These are phyloP conservation scores for Nasonia giraulti DNA, from an alignment of 1,140 invertebrate species.

Conservation along the genomic window DNA sequence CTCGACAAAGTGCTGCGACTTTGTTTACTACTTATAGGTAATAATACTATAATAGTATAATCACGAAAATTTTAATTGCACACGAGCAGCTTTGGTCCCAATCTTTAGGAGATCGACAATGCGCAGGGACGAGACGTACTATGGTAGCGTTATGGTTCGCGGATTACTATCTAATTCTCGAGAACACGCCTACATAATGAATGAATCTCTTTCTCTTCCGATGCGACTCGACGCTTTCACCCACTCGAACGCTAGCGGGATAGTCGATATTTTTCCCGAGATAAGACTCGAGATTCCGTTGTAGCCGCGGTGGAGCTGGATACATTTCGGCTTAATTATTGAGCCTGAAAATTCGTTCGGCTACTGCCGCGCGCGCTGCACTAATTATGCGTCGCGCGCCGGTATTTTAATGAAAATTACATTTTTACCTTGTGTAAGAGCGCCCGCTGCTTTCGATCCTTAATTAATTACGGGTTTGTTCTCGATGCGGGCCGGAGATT, in stretches of 20 bases:
- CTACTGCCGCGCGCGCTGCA: background rate
- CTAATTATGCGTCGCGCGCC: slow-evolving; percentile 35
- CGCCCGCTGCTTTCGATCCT: background rate
- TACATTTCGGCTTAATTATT: slow-evolving; percentile 47
- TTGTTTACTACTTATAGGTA: background rate
- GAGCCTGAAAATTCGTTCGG: slow-evolving; percentile 9
- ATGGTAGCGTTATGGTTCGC: background rate
- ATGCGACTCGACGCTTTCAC: slow-evolving; percentile 27
- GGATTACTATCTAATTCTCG: slow-evolving; percentile 12
- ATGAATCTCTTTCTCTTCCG: slow-evolving; percentile 29
- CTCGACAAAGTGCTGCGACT: background rate
- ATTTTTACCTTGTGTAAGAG: slow-evolving; percentile 24
- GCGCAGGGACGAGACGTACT: background rate
- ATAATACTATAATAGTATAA: background rate
- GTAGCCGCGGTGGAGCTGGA: background rate
- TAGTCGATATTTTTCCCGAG: slow-evolving; percentile 35
- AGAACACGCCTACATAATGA: slow-evolving; percentile 18
- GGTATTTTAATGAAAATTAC: slow-evolving; percentile 44
- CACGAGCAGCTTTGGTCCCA: background rate
- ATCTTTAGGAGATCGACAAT: slow-evolving; percentile 22
- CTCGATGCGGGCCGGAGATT: background rate
- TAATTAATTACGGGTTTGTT: slow-evolving; percentile 39
- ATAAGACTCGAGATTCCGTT: slow-evolving; percentile 26
- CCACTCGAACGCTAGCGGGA: background rate
- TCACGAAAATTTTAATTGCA: background rate